Conservation (phyloP, 2,113 vertebrate species). For the Ophiodon elongatus region DNA sequence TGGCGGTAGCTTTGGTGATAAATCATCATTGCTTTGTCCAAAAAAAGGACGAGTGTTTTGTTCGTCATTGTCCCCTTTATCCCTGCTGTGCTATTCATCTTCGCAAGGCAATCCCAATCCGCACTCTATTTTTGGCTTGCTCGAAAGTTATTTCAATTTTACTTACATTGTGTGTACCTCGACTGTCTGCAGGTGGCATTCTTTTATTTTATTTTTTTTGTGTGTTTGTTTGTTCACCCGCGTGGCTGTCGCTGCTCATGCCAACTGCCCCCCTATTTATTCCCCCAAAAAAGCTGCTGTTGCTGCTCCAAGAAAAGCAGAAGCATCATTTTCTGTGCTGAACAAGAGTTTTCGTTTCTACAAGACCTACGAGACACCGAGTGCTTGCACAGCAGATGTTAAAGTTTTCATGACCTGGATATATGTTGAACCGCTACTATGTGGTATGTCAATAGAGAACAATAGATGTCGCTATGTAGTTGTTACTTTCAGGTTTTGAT, state of each 20-base stretch:
- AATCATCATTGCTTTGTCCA: constrained; percentile 41
- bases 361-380: not conserved
- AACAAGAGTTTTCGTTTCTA: constrained; percentile 7
- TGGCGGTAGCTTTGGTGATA: constrained; percentile 40
- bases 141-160: constrained; percentile 11
- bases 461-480: not conserved
- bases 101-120: not conserved
- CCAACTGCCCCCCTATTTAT: constrained; percentile 11
- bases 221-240: not conserved
- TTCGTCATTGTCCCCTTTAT: constrained; percentile 33
- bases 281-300: constrained; percentile 27
- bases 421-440: not conserved
- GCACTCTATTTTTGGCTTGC: constrained; percentile 10
- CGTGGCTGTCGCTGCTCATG: not conserved
- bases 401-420: constrained; percentile 24
- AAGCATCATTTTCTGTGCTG: constrained; percentile 23
- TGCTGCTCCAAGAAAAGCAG: not conserved
- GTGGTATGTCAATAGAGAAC: not conserved
- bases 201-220: too few relatives aligned
- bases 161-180: not conserved
- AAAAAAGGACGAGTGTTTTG: constrained; percentile 13
- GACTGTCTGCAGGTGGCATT: not conserved
- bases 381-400: constrained; percentile 11
- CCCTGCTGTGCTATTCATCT: constrained; percentile 54
- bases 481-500: not conserved